Base-by-base conservation (phyloP, 1,140 invertebrate genomes). In the Cataglyphis hispanica region DNA sequence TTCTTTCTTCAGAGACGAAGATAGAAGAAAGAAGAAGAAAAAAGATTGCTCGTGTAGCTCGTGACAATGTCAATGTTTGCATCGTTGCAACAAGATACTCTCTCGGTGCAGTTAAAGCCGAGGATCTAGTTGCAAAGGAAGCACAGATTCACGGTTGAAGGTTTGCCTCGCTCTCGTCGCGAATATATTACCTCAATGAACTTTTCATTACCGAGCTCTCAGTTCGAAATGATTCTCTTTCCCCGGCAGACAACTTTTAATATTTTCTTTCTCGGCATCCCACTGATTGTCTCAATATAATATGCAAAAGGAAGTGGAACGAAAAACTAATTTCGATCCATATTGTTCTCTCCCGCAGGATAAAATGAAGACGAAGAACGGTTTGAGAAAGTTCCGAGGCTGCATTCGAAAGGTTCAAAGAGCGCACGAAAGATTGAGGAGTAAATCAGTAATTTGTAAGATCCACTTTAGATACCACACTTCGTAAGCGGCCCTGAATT, bases 51-150 rank as follows among this genome's bases (percentile, higher is more conserved):
- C 78, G 78, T 85, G 78, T 69, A 87, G 81, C 83, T 87, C 89
- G 92, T 92, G 92, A 93, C 91, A 93, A 93, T 92, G 92, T 93
- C 92, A 91, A 91, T 92, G 91, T 92, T 93, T 93, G 91, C 88
- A 86, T 89, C 84, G 90, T 93, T 92, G 88, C 91, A 90, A 63
- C 85, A 67, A 90, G 88, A 85, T 86, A 87, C 88, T 89, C 89
- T 84, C 89, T 84, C 78, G 56, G 72, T 85, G 87, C 61, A 81
- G 81, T 85, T 89, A 87, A 83, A 90, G 86, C 88, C 50, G 86
- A 85, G 89, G 72, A 74, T 89, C 80, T 87, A 83, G 77, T 89
- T 89, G 85, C 84, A 72, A 67, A 83, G 86, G 76, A 86, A 91
- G 87, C 78, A 87, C 84, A 84, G 75, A 90, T 89, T 75, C 87